phyloP scores from a whole-genome alignment of 2,113 vertebrate genomes.

The Strix uralensis region DNA sequence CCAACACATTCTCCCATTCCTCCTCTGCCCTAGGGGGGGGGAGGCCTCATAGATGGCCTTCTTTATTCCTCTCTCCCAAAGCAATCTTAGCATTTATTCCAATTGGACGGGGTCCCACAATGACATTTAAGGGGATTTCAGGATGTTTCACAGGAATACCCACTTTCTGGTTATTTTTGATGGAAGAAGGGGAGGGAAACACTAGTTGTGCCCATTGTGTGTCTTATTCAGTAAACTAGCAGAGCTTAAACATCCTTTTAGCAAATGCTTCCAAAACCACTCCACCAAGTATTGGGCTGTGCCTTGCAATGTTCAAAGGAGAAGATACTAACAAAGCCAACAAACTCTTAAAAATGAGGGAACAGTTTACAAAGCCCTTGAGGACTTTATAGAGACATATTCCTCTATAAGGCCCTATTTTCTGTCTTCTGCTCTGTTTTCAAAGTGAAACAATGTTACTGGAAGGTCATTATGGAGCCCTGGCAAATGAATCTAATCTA shows the following conservation, averaged over 20 bases:
- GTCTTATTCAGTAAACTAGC: not conserved
- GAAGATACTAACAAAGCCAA: not conserved
- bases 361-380: not conserved
- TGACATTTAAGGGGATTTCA: not conserved
- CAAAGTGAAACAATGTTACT: not conserved
- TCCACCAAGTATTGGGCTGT: not conserved
- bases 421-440: not conserved
- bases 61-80: not conserved
- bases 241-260: not conserved
- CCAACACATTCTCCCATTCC: not conserved
- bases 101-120: not conserved
- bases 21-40: not conserved
- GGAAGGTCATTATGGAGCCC: not conserved
- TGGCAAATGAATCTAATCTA: not conserved
- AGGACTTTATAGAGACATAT: not conserved
- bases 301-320: not conserved
- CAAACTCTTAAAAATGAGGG: not conserved
- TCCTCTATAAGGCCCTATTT: not conserved
- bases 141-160: not conserved
- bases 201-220: not conserved
- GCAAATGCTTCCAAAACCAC: not conserved
- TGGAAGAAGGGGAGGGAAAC: not conserved
- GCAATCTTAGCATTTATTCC: not conserved
- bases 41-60: not conserved
- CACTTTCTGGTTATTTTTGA: not conserved